These are phyloP conservation scores for Dasysyrphus tricinctus DNA, from an alignment of 2,888 invertebrate genomes.

Conservation along the genomic window DNA sequence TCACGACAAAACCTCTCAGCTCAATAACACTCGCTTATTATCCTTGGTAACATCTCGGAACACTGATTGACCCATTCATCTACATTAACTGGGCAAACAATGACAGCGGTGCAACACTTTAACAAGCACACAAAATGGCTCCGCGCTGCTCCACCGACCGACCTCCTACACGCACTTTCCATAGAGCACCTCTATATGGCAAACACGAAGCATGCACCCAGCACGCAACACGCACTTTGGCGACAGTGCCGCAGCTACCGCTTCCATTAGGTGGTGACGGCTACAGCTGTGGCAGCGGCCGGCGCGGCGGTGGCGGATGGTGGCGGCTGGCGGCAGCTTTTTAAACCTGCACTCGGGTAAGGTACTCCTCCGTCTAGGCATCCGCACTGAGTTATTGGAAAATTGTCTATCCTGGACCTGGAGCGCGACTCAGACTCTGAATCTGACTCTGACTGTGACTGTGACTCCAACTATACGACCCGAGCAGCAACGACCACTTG, in stretches of 20 bases:
- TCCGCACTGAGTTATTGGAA: constrained; percentile 69
- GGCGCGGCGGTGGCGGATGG: background rate
- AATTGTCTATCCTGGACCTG: constrained; percentile 60
- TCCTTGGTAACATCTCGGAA: constrained; percentile 30
- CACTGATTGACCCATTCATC: constrained; percentile 72
- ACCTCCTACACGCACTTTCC: constrained; percentile 73
- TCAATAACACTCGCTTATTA: constrained; percentile 22
- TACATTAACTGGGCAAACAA: constrained; percentile 72
- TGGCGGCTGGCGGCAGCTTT: constrained; percentile 51
- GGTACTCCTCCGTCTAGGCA: constrained; percentile 29
- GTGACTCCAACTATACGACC: background rate
- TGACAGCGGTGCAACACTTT: constrained; percentile 69
- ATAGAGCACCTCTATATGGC: constrained; percentile 61
- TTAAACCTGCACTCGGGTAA: constrained; percentile 23
- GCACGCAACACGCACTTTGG: constrained; percentile 73
- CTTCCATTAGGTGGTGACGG: constrained; percentile 50
- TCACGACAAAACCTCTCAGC: constrained; percentile 23
- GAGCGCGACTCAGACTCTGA: background rate
- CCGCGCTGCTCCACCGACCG: background rate
- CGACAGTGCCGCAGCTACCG: constrained; percentile 64
- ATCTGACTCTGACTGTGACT: background rate
- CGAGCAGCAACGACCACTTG: constrained; percentile 65
- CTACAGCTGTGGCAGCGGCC: constrained; percentile 25
- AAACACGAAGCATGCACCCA: constrained; percentile 48
- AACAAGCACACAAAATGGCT: constrained; percentile 55